Evolutionary conservation across 2,888 invertebrate species (phyloP).

Genomic region (Ischnus inquisitorius): DNA sequence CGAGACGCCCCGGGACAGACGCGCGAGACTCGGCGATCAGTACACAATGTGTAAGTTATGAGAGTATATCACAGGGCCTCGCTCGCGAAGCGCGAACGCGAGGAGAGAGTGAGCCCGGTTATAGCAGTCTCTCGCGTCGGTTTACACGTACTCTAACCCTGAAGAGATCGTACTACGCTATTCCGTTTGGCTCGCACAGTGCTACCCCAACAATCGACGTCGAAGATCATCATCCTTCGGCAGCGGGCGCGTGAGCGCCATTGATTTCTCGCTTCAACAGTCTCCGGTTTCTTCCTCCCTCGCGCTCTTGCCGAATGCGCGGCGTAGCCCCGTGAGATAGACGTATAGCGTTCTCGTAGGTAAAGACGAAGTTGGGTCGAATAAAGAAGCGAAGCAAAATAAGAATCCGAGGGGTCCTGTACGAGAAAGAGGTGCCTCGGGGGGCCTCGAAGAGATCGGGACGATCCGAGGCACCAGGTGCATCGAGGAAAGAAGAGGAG

Average conservation of each 20-base stretch:
- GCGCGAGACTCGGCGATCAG: constrained; percentile 65
- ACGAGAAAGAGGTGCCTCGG: constrained; percentile 51
- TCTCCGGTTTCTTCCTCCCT: constrained; percentile 41
- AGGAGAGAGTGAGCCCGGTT: constrained; percentile 23
- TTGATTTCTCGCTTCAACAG: constrained; percentile 65
- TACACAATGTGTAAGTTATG: constrained; percentile 73
- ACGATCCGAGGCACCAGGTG: constrained; percentile 62
- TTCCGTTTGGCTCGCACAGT: neutral
- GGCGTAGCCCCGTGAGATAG: constrained; percentile 11
- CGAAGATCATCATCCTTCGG: constrained; percentile 65
- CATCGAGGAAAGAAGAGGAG: constrained; percentile 68
- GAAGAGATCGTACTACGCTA: constrained; percentile 28
- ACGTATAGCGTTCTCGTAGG: constrained; percentile 4
- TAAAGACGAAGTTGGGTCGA: constrained; percentile 30
- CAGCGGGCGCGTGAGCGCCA: constrained; percentile 59
- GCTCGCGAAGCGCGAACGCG: too few relatives aligned
- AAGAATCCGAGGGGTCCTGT: constrained; percentile 25
- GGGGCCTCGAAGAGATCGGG: constrained; percentile 60
- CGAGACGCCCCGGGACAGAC: constrained; percentile 27
- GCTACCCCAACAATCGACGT: constrained; percentile 57
- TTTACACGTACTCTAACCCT: constrained; percentile 9
- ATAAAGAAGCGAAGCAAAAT: constrained; percentile 27
- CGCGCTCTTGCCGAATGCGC: constrained; percentile 37
- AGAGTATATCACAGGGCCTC: constrained; percentile 41
- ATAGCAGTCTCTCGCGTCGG: constrained; percentile 48